These are phyloP conservation scores for Pristionchus japonicus DNA, from an alignment of 2,888 invertebrate genomes.

Conservation along the genomic window DNA sequence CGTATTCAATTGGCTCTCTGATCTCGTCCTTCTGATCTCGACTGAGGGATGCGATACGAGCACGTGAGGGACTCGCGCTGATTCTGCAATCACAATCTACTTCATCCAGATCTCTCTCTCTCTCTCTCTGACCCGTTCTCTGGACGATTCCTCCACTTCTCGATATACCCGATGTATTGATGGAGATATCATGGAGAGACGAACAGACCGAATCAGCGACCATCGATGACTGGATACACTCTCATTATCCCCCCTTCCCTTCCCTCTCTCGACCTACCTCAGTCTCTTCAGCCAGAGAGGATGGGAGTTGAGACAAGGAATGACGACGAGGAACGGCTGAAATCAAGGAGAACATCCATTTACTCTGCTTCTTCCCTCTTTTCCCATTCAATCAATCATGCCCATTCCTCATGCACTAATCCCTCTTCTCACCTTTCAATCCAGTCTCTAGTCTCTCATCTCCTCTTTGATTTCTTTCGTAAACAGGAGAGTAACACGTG, in stretches of 20 bases:
- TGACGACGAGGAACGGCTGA: slow-evolving; percentile 35
- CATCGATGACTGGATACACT: neutral
- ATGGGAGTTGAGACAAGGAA: slow-evolving; percentile 30
- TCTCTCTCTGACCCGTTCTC: slow-evolving; percentile 29
- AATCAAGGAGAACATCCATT: no score
- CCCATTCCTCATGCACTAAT: neutral
- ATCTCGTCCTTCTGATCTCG: slow-evolving; percentile 62
- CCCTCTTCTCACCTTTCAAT: neutral
- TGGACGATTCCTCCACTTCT: neutral
- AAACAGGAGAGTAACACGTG: slow-evolving; percentile 24
- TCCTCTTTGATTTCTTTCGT: neutral
- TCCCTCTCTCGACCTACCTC: no score
- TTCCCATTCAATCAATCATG: neutral
- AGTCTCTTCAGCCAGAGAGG: slow-evolving; percentile 27
- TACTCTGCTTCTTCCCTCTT: no score
- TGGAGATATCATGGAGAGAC: slow-evolving; percentile 34
- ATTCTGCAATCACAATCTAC: slow-evolving; percentile 56
- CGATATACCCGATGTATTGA: neutral
- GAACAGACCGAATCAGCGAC: slow-evolving; percentile 32
- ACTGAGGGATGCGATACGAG: slow-evolving; percentile 62
- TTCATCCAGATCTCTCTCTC: neutral
- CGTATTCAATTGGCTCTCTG: neutral
- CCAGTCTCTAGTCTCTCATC: neutral
- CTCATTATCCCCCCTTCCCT: neutral
- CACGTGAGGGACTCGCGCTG: slow-evolving; percentile 65